A percentile compares a stretch with the other conserved stretches of the same genome.
These are phyloP conservation scores for Epinotia bilunana DNA, from an alignment of 2,888 invertebrate genomes.

Conservation along the genomic window DNA sequence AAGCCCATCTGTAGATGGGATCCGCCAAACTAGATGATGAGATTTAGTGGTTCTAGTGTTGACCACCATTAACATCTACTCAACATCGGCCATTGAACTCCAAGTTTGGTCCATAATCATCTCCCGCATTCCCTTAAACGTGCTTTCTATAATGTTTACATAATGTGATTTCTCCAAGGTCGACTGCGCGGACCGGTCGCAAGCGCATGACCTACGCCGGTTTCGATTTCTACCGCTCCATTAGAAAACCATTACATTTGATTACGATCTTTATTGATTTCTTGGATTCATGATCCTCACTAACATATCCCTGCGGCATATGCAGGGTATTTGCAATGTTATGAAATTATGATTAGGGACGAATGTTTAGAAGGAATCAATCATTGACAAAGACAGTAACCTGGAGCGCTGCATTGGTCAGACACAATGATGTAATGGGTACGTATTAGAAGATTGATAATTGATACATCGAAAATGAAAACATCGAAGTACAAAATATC, in stretches of 20 bases:
- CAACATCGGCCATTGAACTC: constrained; percentile 10
- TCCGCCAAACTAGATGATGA: too few relatives aligned
- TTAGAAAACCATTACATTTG: constrained; percentile 45
- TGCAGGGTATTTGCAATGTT: not conserved
- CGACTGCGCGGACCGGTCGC: constrained; percentile 40
- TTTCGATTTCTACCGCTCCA: constrained; percentile 62
- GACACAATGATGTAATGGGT: too few relatives aligned
- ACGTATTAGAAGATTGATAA: too few relatives aligned
- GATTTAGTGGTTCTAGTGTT: too few relatives aligned
- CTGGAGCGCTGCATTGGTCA: not conserved
- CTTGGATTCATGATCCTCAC: not conserved
- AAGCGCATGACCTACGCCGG: constrained; percentile 57
- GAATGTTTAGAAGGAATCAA: not conserved
- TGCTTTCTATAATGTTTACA: constrained; percentile 44
- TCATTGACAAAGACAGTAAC: not conserved
- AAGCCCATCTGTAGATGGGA: too few relatives aligned
- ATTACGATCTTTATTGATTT: constrained; percentile 32
- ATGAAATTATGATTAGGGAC: not conserved
- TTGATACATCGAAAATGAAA: too few relatives aligned
- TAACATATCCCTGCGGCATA: not conserved
- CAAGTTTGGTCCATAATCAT: constrained; percentile 1
- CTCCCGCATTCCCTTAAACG: constrained; percentile 37
- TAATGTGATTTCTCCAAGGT: constrained; percentile 46
- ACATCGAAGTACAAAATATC: too few relatives aligned
- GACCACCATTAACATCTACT: too few relatives aligned